A percentile compares a stretch with the other conserved stretches of the same genome.
These are phyloP conservation scores for Columba guinea DNA, from an alignment of 2,797 vertebrate genomes.

Conservation along the genomic window DNA sequence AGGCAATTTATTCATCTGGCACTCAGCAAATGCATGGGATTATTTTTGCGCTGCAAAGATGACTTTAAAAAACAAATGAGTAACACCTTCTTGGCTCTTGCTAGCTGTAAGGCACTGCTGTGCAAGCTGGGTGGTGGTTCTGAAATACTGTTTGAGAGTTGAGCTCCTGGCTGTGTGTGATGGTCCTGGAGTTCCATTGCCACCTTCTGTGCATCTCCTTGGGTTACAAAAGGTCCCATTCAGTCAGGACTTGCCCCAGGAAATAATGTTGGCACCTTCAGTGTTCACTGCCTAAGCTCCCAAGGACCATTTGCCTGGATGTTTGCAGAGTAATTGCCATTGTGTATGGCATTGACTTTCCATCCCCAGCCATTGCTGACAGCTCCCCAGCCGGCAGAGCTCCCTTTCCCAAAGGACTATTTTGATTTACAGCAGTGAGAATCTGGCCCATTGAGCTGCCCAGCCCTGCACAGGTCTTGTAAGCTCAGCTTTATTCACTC, in stretches of 20 bases:
- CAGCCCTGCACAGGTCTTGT: background rate
- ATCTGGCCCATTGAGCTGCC: background rate
- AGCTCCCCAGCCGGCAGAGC: background rate
- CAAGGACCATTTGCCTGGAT: accelerated
- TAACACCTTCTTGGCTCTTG: background rate
- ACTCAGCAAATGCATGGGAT: background rate
- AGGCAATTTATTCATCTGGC: constrained; percentile 43
- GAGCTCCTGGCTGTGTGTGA: background rate
- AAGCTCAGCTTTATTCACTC: background rate
- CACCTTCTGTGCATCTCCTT: accelerated
- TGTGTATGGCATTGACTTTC: background rate
- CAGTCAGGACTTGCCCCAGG: background rate
- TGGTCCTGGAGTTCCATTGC: background rate
- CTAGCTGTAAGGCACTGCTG: background rate
- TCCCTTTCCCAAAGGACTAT: background rate
- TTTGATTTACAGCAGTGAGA: background rate
- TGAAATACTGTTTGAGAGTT: background rate
- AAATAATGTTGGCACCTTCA: background rate
- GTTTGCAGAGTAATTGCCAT: background rate
- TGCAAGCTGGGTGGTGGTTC: background rate
- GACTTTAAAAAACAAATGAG: background rate
- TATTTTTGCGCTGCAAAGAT: constrained; percentile 28
- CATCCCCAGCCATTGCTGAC: background rate
- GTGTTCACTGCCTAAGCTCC: background rate
- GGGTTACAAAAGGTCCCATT: background rate